phyloP scores from a whole-genome alignment of 2,888 invertebrate species.

The Neria commutata region DNA sequence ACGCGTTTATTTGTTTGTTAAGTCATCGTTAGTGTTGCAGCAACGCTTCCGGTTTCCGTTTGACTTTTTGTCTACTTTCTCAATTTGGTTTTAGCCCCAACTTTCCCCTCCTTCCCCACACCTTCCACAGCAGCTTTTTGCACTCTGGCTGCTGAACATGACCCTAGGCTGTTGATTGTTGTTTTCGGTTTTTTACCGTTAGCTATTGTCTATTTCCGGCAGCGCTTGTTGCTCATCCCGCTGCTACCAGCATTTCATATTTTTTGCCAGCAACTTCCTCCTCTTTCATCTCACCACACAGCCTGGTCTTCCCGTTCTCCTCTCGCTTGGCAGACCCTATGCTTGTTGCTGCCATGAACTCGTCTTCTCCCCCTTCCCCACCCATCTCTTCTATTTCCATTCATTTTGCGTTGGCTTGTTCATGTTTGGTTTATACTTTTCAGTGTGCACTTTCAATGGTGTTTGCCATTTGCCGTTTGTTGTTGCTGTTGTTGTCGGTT shows the following conservation, averaged over 20 bases:
- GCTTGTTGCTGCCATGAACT: too few relatives aligned
- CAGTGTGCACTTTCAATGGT: too few relatives aligned
- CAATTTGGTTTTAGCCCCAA: neutral
- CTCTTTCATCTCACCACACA: too few relatives aligned
- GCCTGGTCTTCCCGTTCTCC: too few relatives aligned
- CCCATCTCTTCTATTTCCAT: too few relatives aligned
- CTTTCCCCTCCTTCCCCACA: neutral
- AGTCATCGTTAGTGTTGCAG: conserved; percentile 20
- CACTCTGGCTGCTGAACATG: neutral
- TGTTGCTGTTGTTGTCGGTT: neutral
- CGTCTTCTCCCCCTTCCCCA: too few relatives aligned
- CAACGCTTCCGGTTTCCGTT: conserved; percentile 45
- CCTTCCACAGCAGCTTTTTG: neutral
- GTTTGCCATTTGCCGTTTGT: neutral
- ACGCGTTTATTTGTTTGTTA: conserved; percentile 6
- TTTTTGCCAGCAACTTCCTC: too few relatives aligned
- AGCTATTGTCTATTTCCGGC: neutral
- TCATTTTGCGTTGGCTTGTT: neutral
- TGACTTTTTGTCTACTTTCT: neutral
- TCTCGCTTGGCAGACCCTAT: too few relatives aligned
- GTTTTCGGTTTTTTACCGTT: neutral
- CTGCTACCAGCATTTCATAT: neutral
- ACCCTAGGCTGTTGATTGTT: neutral
- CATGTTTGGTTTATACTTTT: too few relatives aligned
- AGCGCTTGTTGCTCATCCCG: neutral